Evolutionary conservation across 2,888 invertebrate genomes (phyloP), one percentile per base, ranked within the genome.

Genomic region (Drosophila borealis): DNA sequence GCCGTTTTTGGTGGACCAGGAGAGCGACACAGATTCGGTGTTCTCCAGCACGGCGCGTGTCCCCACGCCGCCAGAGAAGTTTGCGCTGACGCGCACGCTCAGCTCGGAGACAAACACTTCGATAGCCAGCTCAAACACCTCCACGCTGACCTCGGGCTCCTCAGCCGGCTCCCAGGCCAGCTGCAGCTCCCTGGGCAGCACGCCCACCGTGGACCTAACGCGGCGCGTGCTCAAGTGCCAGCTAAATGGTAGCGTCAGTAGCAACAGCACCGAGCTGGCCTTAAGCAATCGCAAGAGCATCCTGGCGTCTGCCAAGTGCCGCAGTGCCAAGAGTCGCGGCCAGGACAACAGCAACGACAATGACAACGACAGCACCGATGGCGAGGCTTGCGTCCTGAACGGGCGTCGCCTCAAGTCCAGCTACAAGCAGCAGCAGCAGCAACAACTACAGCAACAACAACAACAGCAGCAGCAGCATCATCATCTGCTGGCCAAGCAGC

Each of bases 231-330:
- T 97, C 55, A 97, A 96, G 92, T 94, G 74, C 13, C 83, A 86
- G 55, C 59, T 73, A 9, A 82, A 82, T 95, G 1, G 87, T 10
- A 44, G 41, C 21, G 34, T 45, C 78, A 53, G 57, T 64, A 25
- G 41, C 53, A 60, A 36, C 10, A 42, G 56, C 39, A 62, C 56
- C 9, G 74, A 71, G 5, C 45, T 63, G 41, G 45, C 60, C 8
- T 62, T 80, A 8, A 56, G 89, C 13, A 97, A 97, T 91, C 94
- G 97, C 56, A 96, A 97, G 92, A 97, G 97, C 91, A 97, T 97
- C 77, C 93, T 97, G 55, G 96, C 97, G 21, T 97, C 97, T 50
- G 97, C 97, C 1, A 96, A 96, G 92, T 96, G 96, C 90, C 94
- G 97, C 86, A 97, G 96, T 91, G 97, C 83, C 85, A 95, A 96